Evolutionary conservation across 2,113 vertebrate genomes (phyloP).

Genomic region (Rattus rattus): DNA sequence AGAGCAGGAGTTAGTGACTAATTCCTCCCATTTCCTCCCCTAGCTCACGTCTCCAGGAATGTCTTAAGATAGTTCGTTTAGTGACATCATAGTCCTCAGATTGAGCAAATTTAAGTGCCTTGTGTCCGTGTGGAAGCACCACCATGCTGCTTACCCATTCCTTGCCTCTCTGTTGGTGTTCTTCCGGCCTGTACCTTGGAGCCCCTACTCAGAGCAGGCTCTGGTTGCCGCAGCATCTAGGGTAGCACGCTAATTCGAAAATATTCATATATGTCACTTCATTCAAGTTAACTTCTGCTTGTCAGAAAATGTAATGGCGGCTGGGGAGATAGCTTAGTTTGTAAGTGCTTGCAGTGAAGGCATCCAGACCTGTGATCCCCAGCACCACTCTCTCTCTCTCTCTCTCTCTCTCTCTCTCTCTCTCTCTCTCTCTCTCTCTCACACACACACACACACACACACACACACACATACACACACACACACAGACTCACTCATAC

Average conservation of each 20-base stretch:
- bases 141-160: neutral
- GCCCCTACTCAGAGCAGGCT: neutral
- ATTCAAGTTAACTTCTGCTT: neutral
- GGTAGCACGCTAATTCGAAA: neutral
- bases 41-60: neutral
- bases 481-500: too few species aligned
- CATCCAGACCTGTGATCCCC: neutral
- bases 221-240: neutral
- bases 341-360: neutral
- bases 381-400: neutral
- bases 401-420: too few species aligned
- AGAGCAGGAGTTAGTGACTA: neutral
- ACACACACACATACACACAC: too few species aligned
- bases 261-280: neutral
- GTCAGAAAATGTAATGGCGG: neutral
- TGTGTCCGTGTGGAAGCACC: too few species aligned
- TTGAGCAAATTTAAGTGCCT: neutral
- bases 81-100: neutral
- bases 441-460: too few species aligned
- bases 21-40: neutral
- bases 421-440: too few species aligned
- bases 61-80: slow-evolving; percentile 28
- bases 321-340: neutral
- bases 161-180: too few species aligned
- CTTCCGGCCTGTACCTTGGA: neutral